Conservation (phyloP, 2,888 invertebrate species). For the Ectropis crepuscularia region DNA sequence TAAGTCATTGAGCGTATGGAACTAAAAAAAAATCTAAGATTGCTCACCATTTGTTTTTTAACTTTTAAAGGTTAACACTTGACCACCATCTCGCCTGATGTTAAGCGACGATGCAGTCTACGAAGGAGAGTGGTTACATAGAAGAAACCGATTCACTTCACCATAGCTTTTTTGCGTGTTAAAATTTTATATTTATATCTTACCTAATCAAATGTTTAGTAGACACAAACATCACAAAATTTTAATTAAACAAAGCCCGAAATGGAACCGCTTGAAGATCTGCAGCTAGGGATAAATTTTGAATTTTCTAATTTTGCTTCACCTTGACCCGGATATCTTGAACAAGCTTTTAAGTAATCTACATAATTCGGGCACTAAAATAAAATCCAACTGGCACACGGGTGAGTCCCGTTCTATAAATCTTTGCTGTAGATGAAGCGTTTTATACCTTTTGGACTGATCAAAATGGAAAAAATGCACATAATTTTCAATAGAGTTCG, state of each 20-base stretch:
- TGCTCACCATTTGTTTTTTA: no score
- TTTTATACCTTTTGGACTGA: slow-evolving; percentile 2
- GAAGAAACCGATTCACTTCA: no score
- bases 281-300: slow-evolving; percentile 14
- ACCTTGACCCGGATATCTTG: slow-evolving; percentile 21
- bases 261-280: slow-evolving; percentile 2
- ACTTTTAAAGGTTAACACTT: no score
- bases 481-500: neutral
- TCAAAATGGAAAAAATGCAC: slow-evolving; percentile 7
- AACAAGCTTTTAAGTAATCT: slow-evolving; percentile 3
- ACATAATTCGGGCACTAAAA: slow-evolving; percentile 9
- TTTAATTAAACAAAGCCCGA: slow-evolving; percentile 4
- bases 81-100: no score
- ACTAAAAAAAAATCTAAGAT: no score
- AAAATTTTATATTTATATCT: neutral
- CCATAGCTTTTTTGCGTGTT: no score
- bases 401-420: neutral
- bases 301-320: slow-evolving; percentile 15
- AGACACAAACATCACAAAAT: neutral
- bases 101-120: no score
- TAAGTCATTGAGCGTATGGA: no score
- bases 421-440: neutral
- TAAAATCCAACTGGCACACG: neutral
- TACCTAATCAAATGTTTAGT: neutral
- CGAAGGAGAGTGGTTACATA: no score